These are phyloP conservation scores for Syngnathus floridae DNA, from an alignment of 2,113 vertebrate genomes.

Conservation along the genomic window DNA sequence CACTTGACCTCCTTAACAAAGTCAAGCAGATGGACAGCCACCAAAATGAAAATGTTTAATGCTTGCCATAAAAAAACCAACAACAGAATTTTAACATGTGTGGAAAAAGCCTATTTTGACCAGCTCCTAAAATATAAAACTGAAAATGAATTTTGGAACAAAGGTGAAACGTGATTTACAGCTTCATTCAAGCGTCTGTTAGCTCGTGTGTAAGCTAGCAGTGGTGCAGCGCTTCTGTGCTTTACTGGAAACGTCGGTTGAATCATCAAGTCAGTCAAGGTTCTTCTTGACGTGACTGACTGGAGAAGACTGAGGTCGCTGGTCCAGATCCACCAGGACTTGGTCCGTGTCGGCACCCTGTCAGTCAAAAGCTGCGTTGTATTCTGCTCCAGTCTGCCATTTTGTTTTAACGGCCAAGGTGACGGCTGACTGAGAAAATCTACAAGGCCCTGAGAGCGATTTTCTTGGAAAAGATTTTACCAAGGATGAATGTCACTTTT, in stretches of 20 bases:
- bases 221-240: background rate
- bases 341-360: background rate
- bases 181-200: background rate
- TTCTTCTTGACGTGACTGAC: background rate
- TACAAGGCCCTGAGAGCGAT: background rate
- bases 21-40: constrained; percentile 7
- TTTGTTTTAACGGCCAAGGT: background rate
- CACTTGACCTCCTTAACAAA: constrained; percentile 28
- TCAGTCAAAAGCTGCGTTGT: background rate
- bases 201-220: background rate
- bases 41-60: background rate
- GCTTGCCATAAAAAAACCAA: too few species aligned
- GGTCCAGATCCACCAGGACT: background rate
- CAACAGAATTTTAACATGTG: too few species aligned
- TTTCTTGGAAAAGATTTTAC: background rate
- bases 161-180: background rate
- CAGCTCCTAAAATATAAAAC: too few species aligned
- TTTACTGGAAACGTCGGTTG: background rate
- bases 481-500: background rate
- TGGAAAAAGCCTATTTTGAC: too few species aligned
- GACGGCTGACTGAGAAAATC: background rate
- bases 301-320: background rate
- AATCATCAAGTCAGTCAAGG: background rate
- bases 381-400: background rate
- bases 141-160: background rate